A percentile compares a stretch with the other conserved stretches of the same genome.
phyloP scores from a whole-genome alignment of 2,113 vertebrate genomes.

The Centrocercus urophasianus region DNA sequence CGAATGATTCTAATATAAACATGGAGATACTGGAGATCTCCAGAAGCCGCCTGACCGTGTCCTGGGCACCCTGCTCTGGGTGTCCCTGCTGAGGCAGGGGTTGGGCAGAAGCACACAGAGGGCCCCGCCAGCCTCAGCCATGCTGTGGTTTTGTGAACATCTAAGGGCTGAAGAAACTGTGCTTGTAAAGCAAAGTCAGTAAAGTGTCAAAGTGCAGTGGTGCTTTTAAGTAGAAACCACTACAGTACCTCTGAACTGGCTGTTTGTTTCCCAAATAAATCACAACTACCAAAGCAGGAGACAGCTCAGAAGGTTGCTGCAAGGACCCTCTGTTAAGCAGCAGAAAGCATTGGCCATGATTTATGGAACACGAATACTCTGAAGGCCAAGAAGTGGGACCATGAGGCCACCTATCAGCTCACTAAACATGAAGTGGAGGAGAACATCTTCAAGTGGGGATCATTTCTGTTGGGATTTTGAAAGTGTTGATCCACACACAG shows the following conservation, averaged over 20 bases:
- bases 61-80: background rate
- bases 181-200: slow-evolving; percentile 10
- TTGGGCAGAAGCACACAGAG: background rate
- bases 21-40: background rate
- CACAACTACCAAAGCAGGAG: background rate
- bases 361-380: background rate
- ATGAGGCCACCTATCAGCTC: background rate
- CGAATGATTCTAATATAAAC: background rate
- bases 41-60: background rate
- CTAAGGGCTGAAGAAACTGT: background rate
- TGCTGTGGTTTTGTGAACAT: background rate
- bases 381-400: background rate
- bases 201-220: background rate
- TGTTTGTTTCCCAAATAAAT: slow-evolving; percentile 46
- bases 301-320: background rate
- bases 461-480: background rate
- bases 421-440: background rate
- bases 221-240: background rate
- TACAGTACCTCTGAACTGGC: background rate
- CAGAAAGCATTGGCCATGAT: background rate
- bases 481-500: background rate
- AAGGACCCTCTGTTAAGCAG: slow-evolving; percentile 12
- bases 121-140: background rate
- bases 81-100: background rate
- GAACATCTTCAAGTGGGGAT: background rate